phyloP scores from a whole-genome alignment of 2,888 invertebrate species.

The Caenorhabditis wallacei region DNA sequence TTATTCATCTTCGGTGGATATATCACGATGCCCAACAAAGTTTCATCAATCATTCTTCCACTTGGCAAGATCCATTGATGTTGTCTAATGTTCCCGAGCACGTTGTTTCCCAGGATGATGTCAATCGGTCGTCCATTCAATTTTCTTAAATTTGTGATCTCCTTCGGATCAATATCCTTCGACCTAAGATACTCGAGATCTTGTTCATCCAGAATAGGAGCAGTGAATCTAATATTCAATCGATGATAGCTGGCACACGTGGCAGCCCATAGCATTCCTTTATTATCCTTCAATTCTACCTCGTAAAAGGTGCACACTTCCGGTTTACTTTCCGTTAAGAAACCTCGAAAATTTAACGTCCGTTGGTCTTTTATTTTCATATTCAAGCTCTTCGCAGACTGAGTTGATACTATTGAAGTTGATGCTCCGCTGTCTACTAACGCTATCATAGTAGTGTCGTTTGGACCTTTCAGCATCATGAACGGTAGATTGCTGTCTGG shows the following conservation, averaged over 20 bases:
- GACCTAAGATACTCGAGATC: too few relatives aligned
- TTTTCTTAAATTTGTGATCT: neutral
- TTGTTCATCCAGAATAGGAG: too few relatives aligned
- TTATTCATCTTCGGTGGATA: neutral
- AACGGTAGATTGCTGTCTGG: too few relatives aligned
- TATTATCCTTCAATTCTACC: neutral
- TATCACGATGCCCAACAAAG: neutral
- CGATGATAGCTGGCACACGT: neutral
- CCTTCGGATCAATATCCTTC: too few relatives aligned
- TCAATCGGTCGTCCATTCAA: neutral
- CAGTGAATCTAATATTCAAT: neutral
- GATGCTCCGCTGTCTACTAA: slow-evolving; percentile 13
- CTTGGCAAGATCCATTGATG: neutral
- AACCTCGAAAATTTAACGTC: neutral
- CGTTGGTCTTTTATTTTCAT: too few relatives aligned
- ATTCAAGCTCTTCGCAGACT: too few relatives aligned
- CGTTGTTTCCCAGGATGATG: slow-evolving; percentile 2
- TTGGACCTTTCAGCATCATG: too few relatives aligned
- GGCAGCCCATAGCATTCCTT: neutral
- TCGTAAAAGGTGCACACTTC: neutral
- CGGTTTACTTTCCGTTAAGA: neutral
- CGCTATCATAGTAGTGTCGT: too few relatives aligned
- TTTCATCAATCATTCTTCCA: neutral
- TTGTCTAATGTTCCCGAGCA: neutral
- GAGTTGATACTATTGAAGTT: slow-evolving; percentile 2